Conservation (phyloP, 1,140 invertebrate genomes). For the Leptopilina clavipes region DNA sequence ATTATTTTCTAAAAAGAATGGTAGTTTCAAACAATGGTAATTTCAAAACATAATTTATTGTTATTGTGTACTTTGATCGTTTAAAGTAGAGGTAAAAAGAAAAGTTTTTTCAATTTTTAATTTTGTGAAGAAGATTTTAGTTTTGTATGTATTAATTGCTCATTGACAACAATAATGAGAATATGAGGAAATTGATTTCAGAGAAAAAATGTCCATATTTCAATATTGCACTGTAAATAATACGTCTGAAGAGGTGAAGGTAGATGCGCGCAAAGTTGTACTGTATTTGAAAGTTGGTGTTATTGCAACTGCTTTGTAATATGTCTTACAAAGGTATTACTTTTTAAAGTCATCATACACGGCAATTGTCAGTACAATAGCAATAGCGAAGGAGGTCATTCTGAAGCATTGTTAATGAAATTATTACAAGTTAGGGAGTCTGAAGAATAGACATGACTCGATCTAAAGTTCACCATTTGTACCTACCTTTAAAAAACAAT, state of each 20-base stretch:
- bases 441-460: neutral
- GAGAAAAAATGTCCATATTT: constrained; percentile 36
- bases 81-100: too few relatives aligned
- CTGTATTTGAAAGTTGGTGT: constrained; percentile 24
- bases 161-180: neutral
- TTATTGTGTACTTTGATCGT: too few relatives aligned
- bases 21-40: too few relatives aligned
- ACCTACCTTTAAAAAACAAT: too few relatives aligned
- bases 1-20: too few relatives aligned
- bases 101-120: too few relatives aligned
- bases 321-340: constrained; percentile 7
- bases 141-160: neutral
- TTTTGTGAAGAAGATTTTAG: too few relatives aligned
- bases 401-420: constrained; percentile 54
- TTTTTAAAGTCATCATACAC: constrained; percentile 34
- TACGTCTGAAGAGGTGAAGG: constrained; percentile 35
- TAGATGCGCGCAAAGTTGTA: neutral
- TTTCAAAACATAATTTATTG: too few relatives aligned
- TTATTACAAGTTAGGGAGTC: constrained; percentile 49
- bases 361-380: constrained; percentile 1
- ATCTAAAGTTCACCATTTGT: neutral
- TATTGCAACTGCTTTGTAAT: neutral
- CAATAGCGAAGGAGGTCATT: constrained; percentile 51
- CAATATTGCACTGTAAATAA: constrained; percentile 34
- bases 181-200: constrained; percentile 10